Evolutionary conservation across 2,888 invertebrate genomes (phyloP), one percentile per base, ranked within the genome.

Genomic region (Blastobasis adustella): DNA sequence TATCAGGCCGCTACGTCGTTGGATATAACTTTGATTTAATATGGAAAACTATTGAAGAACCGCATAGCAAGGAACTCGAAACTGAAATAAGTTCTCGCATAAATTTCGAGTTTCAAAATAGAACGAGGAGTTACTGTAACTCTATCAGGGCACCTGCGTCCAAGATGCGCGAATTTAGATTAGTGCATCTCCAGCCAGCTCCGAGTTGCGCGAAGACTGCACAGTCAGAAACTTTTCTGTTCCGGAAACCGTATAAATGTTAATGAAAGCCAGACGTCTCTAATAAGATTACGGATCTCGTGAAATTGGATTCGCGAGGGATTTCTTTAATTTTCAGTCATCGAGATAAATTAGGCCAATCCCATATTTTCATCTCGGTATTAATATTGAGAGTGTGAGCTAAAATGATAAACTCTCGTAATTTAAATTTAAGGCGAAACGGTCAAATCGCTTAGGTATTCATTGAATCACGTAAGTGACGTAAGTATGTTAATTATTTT

Each of bases 261-360:
- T 87, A 86, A 86, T 86, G 84, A 86, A 87, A 79, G 77, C 76
- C 79, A 84, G 83, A 75, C 79, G 76, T 74, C 74, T 71, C 79
- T 86, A 87, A 86, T 83, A 79, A 85, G 83, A 85, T 88, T 88
- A 86, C 78, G 73, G 77, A 71, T 79, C 71, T 79, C 76, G 79
- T 81, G 78, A 82, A 85, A 86, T 86, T 86, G 81, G 79, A 83
- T 83, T 79, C 79, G 65, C 79, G 73, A 72, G 76, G 71, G 82
- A 82, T 79, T 84, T 83, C 84, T 85, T 86, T 80, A 84, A 84
- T 84, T 85, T 85, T 78, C 82, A 82, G 76, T 77, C 79, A 76
- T 73, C 74, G 73, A 57, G 79, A 82, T 23, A 83, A 85, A 85
- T 85, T 82, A 76, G 73, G 71, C 23, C 23, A 23, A 23, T 23